Conservation (phyloP, 2,797 vertebrate species). For the Mycteria americana region DNA sequence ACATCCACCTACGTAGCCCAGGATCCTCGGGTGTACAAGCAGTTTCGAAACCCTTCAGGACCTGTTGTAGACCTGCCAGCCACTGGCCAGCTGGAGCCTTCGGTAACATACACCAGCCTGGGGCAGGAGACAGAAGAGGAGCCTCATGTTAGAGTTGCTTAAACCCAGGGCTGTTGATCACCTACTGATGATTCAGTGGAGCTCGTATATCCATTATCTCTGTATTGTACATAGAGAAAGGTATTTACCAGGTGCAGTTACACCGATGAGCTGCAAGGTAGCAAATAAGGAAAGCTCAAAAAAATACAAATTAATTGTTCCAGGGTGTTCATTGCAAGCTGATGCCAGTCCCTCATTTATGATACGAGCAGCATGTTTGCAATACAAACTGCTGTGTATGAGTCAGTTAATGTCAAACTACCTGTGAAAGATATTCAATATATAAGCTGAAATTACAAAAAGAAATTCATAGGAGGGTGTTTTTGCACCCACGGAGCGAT, state of each 20-base stretch:
- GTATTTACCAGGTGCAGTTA: constrained; percentile 80
- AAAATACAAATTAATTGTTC: constrained; percentile 37
- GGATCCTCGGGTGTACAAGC: constrained; percentile 94
- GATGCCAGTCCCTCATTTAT: constrained; percentile 30
- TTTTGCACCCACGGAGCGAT: constrained; percentile 52
- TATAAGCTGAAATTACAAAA: constrained; percentile 17
- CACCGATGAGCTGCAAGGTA: constrained; percentile 73
- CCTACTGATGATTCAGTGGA: constrained; percentile 62
- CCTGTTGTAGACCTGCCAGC: constrained; percentile 77
- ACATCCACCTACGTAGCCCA: constrained; percentile 91
- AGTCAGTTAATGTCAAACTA: constrained; percentile 3
- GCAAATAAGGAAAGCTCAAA: constrained; percentile 69
- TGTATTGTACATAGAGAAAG: constrained; percentile 83
- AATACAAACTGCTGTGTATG: background rate
- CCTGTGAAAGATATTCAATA: constrained; percentile 3
- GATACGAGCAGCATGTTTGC: constrained; percentile 12
- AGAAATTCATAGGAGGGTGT: constrained; percentile 2
- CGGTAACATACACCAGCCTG: constrained; percentile 91
- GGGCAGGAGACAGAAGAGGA: constrained; percentile 88
- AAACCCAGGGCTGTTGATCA: constrained; percentile 59
- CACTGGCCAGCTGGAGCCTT: constrained; percentile 83
- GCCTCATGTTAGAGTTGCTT: constrained; percentile 84
- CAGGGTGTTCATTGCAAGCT: constrained; percentile 50
- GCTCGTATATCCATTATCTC: constrained; percentile 71
- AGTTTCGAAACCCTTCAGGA: constrained; percentile 89